Evolutionary conservation across 2,888 invertebrate genomes (phyloP), one percentile per base, ranked within the genome.

Genomic region (Ceriagrion tenellum): DNA sequence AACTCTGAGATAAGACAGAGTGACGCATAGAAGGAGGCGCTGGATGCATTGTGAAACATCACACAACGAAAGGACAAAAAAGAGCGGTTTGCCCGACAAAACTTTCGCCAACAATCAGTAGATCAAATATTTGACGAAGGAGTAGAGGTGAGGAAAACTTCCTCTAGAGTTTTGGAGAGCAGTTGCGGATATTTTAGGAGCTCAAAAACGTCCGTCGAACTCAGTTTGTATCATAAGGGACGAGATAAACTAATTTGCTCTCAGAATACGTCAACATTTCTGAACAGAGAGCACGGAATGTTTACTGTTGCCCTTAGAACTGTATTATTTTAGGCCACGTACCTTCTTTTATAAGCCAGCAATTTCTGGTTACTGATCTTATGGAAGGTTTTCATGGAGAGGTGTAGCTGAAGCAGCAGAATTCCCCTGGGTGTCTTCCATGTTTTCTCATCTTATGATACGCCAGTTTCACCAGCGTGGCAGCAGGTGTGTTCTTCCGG

Each of bases 91-190:
- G 40, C 47, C n/a, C 26, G 23, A 88, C 88, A 88, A 47, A 88
- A 88, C 88, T 88, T 88, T 88, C 88, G 47, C 88, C 88, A 88
- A 88, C 88, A 47, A 88, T 88, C 47, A 35, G 47, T 88, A 47
- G 16, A 47, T 4, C 26, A 88, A 88, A 88, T 88, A 88, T 88
- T 88, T 88, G 88, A 47, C 23, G 20, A 47, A 23, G 88, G 47
- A 40, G 40, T 40, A 88, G 18, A 16, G 30, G 47, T 2, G 47
- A 40, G 20, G 8, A 18, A 10, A 12, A 18, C 40, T 88, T 35
- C 47, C 69, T 69, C 69, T n/a, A 26, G 69, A 2, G 23, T 69
- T 69, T 35, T 16, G 20, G 47, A 88, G 88, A 47, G 26, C 40
- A 88, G 18, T 47, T 88, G 88, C 47, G 88, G 47, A 88, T 47